Percentiles rank a stretch among this genome's conserved stretches.
These are phyloP conservation scores for Megaleporinus macrocephalus DNA, from an alignment of 2,113 vertebrate species.

Conservation along the genomic window DNA sequence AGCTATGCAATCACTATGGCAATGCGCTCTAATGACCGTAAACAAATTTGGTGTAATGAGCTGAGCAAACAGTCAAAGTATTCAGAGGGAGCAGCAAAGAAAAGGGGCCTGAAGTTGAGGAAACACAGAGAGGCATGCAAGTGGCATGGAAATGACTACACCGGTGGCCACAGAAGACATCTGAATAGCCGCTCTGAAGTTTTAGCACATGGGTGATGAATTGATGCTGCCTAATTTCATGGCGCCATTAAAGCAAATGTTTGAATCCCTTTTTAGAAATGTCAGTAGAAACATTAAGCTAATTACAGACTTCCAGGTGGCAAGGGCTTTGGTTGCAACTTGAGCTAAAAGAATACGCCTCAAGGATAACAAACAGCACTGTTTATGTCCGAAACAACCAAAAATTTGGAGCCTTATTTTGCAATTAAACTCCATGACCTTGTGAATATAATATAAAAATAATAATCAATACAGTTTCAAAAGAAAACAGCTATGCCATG, in stretches of 20 bases:
- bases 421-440: background rate
- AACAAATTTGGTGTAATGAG: slow-evolving; percentile 42
- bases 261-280: background rate
- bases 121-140: slow-evolving; percentile 11
- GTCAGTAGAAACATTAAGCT: background rate
- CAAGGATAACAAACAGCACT: background rate
- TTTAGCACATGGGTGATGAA: background rate
- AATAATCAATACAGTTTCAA: background rate
- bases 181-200: background rate
- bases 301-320: slow-evolving; percentile 2
- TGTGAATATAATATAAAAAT: background rate
- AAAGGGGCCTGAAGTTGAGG: background rate
- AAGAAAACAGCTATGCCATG: background rate
- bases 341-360: background rate
- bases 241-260: background rate
- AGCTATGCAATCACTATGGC: slow-evolving; percentile 43
- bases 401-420: background rate
- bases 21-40: slow-evolving; percentile 30
- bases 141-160: slow-evolving; percentile 30
- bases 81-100: background rate
- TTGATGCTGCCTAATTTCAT: background rate
- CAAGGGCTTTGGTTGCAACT: background rate
- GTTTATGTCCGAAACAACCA: background rate
- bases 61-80: slow-evolving; percentile 48
- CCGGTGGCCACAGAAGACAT: slow-evolving; percentile 1